Conservation (phyloP, 2,888 invertebrate species). For the Conomelus anceps region DNA sequence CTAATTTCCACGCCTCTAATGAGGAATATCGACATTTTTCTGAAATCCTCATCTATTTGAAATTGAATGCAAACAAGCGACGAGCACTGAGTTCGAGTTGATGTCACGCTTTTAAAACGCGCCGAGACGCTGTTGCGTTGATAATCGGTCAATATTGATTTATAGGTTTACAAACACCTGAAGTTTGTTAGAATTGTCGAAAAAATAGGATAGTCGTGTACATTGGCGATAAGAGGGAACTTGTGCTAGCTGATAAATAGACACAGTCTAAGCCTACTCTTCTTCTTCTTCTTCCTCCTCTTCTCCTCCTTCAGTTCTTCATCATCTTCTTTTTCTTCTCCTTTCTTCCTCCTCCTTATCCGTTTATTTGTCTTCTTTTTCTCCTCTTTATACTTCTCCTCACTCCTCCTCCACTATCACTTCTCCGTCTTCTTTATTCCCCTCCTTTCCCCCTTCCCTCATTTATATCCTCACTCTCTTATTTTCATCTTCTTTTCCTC, state of each 20-base stretch:
- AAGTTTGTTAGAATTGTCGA: background rate
- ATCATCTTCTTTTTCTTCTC: background rate
- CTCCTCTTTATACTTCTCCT: no score
- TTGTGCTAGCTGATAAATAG: background rate
- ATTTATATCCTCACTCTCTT: no score
- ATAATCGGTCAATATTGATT: background rate
- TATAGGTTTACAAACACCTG: background rate
- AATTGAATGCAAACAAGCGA: background rate
- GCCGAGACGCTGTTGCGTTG: background rate
- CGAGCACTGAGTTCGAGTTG: background rate
- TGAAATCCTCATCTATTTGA: background rate
- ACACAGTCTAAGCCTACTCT: background rate
- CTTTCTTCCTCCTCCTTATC: no score
- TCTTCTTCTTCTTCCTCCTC: background rate
- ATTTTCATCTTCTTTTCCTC: no score
- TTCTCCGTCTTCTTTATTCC: no score
- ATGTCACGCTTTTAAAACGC: background rate
- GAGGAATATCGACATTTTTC: background rate
- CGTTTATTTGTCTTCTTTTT: no score
- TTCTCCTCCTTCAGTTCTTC: background rate
- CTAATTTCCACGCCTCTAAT: background rate
- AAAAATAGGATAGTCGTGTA: background rate
- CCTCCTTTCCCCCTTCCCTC: no score
- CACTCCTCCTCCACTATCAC: no score
- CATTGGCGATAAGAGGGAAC: background rate